A percentile compares a stretch with the other conserved stretches of the same genome.
Evolutionary conservation across 1,140 invertebrate genomes (phyloP).

Genomic region (Riptortus pedestris): DNA sequence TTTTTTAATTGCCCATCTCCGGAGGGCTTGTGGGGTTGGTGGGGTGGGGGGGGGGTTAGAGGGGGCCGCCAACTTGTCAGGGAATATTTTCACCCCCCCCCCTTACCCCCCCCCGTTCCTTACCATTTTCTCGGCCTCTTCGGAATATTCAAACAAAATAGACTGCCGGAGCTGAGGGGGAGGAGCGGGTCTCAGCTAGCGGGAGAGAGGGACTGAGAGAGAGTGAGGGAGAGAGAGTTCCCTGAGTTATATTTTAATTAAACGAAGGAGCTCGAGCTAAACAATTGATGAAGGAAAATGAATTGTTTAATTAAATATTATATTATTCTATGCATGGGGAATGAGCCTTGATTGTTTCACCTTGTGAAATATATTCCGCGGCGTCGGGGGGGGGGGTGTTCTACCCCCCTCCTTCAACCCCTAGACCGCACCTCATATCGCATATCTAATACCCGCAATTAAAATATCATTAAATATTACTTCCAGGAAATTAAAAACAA

Average conservation of each 20-base stretch:
- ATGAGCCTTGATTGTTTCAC: slow-evolving; percentile 27
- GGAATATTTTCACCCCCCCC: background rate
- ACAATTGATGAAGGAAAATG: slow-evolving; percentile 29
- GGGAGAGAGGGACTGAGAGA: too few species aligned
- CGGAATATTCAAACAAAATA: slow-evolving; percentile 24
- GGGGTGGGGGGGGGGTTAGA: background rate
- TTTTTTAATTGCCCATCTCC: slow-evolving; percentile 17
- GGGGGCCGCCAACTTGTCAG: slow-evolving; percentile 11
- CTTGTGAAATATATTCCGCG: slow-evolving; percentile 20
- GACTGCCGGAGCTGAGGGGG: background rate
- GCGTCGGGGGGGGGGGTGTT: background rate
- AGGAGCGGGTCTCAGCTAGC: too few species aligned
- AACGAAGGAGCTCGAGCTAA: slow-evolving; percentile 28
- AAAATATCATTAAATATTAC: slow-evolving; percentile 25
- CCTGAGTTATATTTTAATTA: slow-evolving; percentile 30
- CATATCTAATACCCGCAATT: too few species aligned
- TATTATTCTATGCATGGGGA: slow-evolving; percentile 29
- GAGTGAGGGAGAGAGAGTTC: background rate
- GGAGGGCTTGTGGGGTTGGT: background rate
- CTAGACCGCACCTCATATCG: background rate
- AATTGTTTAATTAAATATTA: slow-evolving; percentile 31
- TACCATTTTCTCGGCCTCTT: too few species aligned
- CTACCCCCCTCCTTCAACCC: background rate
- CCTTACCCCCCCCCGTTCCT: too few species aligned
- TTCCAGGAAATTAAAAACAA: slow-evolving; percentile 25